Conservation (phyloP, 1,140 invertebrate genomes). For the Leptoteleia sp. region DNA sequence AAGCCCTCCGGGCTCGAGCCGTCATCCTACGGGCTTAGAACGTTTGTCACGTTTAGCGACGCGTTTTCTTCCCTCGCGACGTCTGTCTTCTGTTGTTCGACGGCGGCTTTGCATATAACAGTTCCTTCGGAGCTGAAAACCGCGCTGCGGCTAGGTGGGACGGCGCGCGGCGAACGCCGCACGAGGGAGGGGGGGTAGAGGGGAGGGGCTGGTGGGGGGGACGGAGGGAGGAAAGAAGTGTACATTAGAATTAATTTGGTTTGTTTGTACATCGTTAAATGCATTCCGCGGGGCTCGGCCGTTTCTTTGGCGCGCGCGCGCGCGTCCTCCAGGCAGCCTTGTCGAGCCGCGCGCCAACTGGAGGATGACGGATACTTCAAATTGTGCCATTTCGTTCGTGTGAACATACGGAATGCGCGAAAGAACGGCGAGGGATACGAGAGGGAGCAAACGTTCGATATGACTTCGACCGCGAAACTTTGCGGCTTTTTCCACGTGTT, state of each 20-base stretch:
- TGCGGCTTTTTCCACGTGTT: conserved; percentile 6
- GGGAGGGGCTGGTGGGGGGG: too few species aligned
- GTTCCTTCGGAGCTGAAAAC: conserved; percentile 5
- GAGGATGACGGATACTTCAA: conserved; percentile 46
- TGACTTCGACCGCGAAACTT: conserved; percentile 16
- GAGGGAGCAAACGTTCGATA: conserved; percentile 22
- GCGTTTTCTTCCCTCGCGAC: conserved; percentile 17
- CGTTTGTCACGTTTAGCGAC: conserved; percentile 48
- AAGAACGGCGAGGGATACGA: conserved; percentile 29
- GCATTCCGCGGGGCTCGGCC: conserved; percentile 60
- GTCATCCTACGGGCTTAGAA: conserved; percentile 45
- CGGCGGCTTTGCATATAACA: conserved; percentile 26
- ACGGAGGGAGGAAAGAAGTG: conserved; percentile 22
- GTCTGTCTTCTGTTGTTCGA: conserved; percentile 13
- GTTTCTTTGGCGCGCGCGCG: conserved; percentile 50
- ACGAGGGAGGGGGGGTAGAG: too few species aligned
- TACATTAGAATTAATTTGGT: conserved; percentile 62
- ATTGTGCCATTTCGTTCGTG: conserved; percentile 47
- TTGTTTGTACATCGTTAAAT: conserved; percentile 67
- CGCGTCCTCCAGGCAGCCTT: conserved; percentile 68
- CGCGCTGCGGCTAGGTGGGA: too few species aligned
- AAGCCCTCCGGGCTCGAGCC: conserved; percentile 49
- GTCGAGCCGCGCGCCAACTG: conserved; percentile 41
- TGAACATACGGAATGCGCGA: conserved; percentile 42
- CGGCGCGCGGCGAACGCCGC: too few species aligned